phyloP scores from a whole-genome alignment of 1,140 invertebrate species.

The Leptinotarsa texana region DNA sequence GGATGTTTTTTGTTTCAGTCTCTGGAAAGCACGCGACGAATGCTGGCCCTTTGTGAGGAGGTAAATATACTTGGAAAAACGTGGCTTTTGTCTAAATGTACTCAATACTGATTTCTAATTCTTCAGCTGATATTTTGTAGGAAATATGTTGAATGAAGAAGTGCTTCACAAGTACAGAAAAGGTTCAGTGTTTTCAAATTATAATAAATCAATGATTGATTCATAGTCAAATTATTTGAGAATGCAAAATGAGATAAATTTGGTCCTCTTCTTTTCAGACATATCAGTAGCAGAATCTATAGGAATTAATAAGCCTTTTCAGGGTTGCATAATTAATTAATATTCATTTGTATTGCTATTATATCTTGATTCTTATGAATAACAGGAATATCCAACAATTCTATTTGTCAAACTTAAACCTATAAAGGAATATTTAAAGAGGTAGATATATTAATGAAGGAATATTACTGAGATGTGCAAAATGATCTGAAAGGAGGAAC shows the following conservation, averaged over 20 bases:
- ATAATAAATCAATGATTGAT: background rate
- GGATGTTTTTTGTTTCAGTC: constrained; percentile 73
- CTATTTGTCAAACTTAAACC: too few relatives aligned
- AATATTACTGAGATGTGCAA: too few relatives aligned
- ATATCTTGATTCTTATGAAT: too few relatives aligned
- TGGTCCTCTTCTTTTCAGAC: too few relatives aligned
- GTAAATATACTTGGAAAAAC: constrained; percentile 64
- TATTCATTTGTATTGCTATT: too few relatives aligned
- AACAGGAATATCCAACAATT: too few relatives aligned
- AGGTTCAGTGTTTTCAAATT: constrained; percentile 7
- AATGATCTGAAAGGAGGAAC: too few relatives aligned
- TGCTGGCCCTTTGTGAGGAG: constrained; percentile 96
- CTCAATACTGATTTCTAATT: constrained; percentile 19
- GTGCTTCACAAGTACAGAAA: background rate
- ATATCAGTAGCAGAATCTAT: too few relatives aligned
- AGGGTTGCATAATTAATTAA: too few relatives aligned
- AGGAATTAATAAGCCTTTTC: too few relatives aligned
- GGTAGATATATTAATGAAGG: too few relatives aligned
- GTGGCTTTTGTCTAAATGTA: constrained; percentile 19
- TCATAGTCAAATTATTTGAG: background rate
- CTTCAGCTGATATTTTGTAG: constrained; percentile 24
- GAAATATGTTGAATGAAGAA: constrained; percentile 8
- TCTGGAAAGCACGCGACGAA: constrained; percentile 93
- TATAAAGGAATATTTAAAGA: too few relatives aligned
- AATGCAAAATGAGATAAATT: background rate